Evolutionary conservation across 2,113 vertebrate species (phyloP), one percentile per base, ranked within the genome.

Genomic region (Cochlearius cochlearius): DNA sequence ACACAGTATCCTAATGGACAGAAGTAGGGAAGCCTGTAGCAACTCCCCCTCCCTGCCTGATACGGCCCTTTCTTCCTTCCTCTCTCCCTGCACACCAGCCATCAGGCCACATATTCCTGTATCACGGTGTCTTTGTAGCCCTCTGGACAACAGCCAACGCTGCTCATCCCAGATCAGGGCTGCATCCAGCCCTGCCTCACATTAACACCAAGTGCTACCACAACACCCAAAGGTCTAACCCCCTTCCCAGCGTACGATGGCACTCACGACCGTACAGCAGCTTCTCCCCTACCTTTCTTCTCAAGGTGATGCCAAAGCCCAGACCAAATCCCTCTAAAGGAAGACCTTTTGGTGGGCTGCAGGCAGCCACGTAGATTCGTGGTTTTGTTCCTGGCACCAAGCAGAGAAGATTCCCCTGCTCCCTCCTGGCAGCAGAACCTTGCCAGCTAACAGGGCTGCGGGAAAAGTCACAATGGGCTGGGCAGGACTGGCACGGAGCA

Each of bases 311-410:
- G 19, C 29, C 41, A 55, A 71, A 71, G 8, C 8, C 23, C 43
- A 86, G 47, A 26, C 9, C 0, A 0, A 68, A 17, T 39, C n/a
- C 39, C 55, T 25, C 45, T 20, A 38, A n/a, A 43, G 62, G 12
- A 68, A 13, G 59, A 39, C 29, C 15, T 69, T 52, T 17, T 15
- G 16, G 29, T 26, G 34, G 1, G 5, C 11, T 17, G 27, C 39
- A 30, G 0, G 0, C 23, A 45, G 49, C 49, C 49, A 36, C 3
- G 0, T 7, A 30, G 45, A 47, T 34, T 15, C 1, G 8, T 15
- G 45, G 13, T 13, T 74, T 43, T 15, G 11, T 52, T 63, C 30
- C 38, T 25, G 45, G 56, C 13, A 50, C 30, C 25, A 29, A 45
- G 20, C 38, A 56, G 67, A 72, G 20, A 45, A 60, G 53, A 50